These are phyloP conservation scores for Mesaphorura yosii DNA, from an alignment of 1,140 invertebrate genomes.

Conservation along the genomic window DNA sequence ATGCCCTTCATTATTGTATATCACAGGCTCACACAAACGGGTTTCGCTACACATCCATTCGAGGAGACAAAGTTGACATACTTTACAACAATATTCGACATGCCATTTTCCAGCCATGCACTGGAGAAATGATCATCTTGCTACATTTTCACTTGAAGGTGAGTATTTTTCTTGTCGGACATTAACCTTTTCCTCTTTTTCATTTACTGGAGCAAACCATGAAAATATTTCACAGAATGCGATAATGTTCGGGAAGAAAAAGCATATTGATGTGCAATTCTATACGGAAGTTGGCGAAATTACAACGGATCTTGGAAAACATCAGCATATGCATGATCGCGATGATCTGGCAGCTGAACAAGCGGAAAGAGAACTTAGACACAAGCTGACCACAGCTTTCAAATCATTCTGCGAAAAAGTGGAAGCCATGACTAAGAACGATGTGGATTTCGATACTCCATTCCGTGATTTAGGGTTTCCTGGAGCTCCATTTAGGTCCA, in stretches of 20 bases:
- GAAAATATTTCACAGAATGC: slow-evolving; percentile 54
- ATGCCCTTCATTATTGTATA: slow-evolving; percentile 31
- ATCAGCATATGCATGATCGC: slow-evolving; percentile 98
- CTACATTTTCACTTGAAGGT: slow-evolving; percentile 96
- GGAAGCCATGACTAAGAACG: slow-evolving; percentile 87
- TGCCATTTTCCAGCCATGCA: slow-evolving; percentile 98
- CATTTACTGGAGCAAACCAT: not conserved
- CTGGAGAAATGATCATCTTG: slow-evolving; percentile 98
- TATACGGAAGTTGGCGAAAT: slow-evolving; percentile 99
- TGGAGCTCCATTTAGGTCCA: slow-evolving; percentile 93
- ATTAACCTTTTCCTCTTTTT: too few species aligned
- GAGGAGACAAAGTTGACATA: slow-evolving; percentile 98
- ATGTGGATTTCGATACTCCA: slow-evolving; percentile 97
- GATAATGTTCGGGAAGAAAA: slow-evolving; percentile 99
- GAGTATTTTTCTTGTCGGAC: too few species aligned
- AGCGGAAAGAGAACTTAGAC: slow-evolving; percentile 87
- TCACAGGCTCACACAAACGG: slow-evolving; percentile 95
- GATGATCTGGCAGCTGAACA: slow-evolving; percentile 98
- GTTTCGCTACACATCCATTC: slow-evolving; percentile 93
- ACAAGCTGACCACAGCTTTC: slow-evolving; percentile 94
- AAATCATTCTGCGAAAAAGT: slow-evolving; percentile 98
- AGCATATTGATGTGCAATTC: slow-evolving; percentile 97
- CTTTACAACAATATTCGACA: slow-evolving; percentile 99
- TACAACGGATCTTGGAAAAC: slow-evolving; percentile 96
- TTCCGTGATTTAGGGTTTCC: slow-evolving; percentile 96